phyloP scores from a whole-genome alignment of 2,797 vertebrate species.

The Myiotriccus ornatus region DNA sequence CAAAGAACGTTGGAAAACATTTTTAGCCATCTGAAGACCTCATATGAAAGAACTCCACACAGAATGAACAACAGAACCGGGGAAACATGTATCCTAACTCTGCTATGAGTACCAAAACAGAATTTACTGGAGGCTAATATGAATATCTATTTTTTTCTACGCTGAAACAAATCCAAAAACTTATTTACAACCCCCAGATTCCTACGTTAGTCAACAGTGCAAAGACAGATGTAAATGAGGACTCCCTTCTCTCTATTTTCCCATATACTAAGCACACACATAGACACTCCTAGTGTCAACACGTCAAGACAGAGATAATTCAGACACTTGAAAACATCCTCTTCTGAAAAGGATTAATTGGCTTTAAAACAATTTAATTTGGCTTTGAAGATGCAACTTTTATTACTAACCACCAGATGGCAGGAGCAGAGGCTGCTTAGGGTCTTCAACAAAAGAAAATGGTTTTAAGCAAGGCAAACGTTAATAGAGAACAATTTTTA shows the following conservation, averaged over 20 bases:
- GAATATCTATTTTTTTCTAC: neutral
- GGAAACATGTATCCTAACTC: neutral
- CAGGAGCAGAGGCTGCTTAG: slow-evolving; percentile 66
- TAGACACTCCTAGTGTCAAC: slow-evolving; percentile 53
- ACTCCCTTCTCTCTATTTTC: slow-evolving; percentile 1
- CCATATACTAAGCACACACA: slow-evolving; percentile 31
- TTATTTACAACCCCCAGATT: neutral
- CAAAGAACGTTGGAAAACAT: neutral
- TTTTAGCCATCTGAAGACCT: neutral
- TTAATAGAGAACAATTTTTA: neutral
- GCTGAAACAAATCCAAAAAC: slow-evolving; percentile 7
- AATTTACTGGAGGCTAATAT: slow-evolving; percentile 3
- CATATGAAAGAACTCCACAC: neutral
- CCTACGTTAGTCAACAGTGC: slow-evolving; percentile 8
- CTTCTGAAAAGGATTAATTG: slow-evolving; percentile 60
- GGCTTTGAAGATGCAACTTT: slow-evolving; percentile 56
- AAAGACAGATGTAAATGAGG: slow-evolving; percentile 23
- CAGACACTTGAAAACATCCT: slow-evolving; percentile 37
- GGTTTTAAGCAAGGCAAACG: neutral
- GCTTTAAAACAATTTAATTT: slow-evolving; percentile 55
- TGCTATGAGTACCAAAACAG: neutral
- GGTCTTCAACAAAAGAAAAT: slow-evolving; percentile 65
- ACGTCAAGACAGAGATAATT: slow-evolving; percentile 54
- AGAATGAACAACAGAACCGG: neutral
- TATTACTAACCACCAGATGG: slow-evolving; percentile 76